Percentiles rank a stretch among this genome's conserved stretches.
Evolutionary conservation across 1,140 invertebrate genomes (phyloP).

Genomic region (Halyomorpha halys): DNA sequence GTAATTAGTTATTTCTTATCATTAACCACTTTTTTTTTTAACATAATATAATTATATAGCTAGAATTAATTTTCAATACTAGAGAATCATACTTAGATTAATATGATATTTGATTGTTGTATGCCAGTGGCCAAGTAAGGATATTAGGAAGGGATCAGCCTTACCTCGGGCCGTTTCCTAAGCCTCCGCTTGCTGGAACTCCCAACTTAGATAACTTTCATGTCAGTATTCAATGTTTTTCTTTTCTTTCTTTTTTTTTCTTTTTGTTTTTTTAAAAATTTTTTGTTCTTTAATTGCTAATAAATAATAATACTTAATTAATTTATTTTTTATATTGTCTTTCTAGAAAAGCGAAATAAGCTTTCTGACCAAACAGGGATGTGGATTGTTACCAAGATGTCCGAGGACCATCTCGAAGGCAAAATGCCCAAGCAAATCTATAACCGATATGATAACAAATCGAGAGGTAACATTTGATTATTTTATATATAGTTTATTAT

Average conservation of each 20-base stretch:
- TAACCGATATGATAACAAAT: slow-evolving; percentile 39
- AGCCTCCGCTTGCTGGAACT: neutral
- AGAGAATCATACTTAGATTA: slow-evolving; percentile 6
- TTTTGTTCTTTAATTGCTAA: too few relatives aligned
- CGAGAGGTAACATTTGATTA: slow-evolving; percentile 34
- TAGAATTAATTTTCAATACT: neutral
- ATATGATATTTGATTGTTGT: slow-evolving; percentile 13
- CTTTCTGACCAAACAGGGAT: slow-evolving; percentile 39
- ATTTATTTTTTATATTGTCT: slow-evolving; percentile 21
- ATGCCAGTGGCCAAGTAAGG: slow-evolving; percentile 22
- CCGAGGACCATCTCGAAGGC: slow-evolving; percentile 28
- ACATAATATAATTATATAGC: too few relatives aligned
- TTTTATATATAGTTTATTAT: too few relatives aligned
- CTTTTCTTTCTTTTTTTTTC: too few relatives aligned
- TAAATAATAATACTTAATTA: neutral
- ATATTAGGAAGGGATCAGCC: slow-evolving; percentile 24
- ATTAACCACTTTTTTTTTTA: too few relatives aligned
- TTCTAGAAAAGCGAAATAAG: slow-evolving; percentile 45
- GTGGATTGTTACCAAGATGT: slow-evolving; percentile 36
- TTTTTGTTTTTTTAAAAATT: neutral
- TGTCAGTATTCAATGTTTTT: neutral
- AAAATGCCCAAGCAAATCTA: slow-evolving; percentile 32
- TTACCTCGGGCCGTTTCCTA: slow-evolving; percentile 25
- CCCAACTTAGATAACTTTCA: slow-evolving; percentile 15
- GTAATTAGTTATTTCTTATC: too few relatives aligned